phyloP scores from a whole-genome alignment of 2,888 invertebrate species.

The Petrolisthes cinctipes region DNA sequence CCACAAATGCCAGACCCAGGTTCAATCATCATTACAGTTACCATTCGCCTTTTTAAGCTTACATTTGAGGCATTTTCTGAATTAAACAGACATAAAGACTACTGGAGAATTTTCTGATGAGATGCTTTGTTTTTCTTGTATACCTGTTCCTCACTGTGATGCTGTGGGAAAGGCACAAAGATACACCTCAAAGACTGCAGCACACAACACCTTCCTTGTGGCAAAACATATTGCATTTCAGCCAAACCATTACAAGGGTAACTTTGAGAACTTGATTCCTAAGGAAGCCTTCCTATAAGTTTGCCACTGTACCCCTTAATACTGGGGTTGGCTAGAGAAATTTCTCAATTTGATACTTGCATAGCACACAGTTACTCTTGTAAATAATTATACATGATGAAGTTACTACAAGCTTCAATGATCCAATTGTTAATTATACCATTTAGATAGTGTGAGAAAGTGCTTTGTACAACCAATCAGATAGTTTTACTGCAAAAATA shows the following conservation, averaged over 20 bases:
- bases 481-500: slow-evolving; percentile 5
- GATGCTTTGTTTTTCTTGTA: background rate
- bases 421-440: slow-evolving; percentile 37
- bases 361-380: slow-evolving; percentile 20
- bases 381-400: background rate
- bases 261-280: background rate
- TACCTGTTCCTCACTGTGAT: slow-evolving; percentile 31
- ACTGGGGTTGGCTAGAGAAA: slow-evolving; percentile 15
- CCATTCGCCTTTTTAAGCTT: background rate
- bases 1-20: background rate
- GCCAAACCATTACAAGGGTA: background rate
- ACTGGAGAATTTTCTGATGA: background rate
- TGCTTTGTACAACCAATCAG: slow-evolving; percentile 12
- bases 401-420: background rate
- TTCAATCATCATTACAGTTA: background rate
- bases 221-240: slow-evolving; percentile 9
- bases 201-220: slow-evolving; percentile 27
- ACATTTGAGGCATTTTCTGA: slow-evolving; percentile 7
- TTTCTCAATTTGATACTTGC: background rate
- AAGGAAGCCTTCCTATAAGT: background rate
- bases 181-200: slow-evolving; percentile 31
- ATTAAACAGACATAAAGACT: background rate
- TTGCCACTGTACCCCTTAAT: slow-evolving; percentile 14
- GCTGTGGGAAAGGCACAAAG: slow-evolving; percentile 14
- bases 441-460: slow-evolving; percentile 25